Conservation (phyloP, 2,113 vertebrate genomes). For the Odontophorus gujanensis region DNA sequence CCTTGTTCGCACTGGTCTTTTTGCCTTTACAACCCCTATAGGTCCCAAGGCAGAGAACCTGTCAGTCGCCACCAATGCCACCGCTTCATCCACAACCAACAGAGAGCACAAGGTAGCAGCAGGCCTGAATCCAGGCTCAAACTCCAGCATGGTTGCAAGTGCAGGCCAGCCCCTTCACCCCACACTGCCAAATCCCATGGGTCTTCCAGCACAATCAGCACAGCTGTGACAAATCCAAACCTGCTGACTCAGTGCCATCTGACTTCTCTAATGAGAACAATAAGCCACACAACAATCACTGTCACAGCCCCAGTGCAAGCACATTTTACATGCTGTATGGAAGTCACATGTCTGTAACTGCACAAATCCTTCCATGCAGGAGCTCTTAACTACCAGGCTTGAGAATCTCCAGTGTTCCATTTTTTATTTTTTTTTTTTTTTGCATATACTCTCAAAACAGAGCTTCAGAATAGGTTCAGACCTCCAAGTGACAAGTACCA, state of each 20-base stretch:
- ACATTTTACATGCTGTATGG: not conserved
- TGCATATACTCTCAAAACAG: not conserved
- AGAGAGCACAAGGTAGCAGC: rapidly evolving
- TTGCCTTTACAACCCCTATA: no score
- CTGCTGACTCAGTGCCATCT: conserved; percentile 59
- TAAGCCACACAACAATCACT: not conserved
- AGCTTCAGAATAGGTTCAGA: not conserved
- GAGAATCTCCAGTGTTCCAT: not conserved
- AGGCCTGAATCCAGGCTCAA: not conserved
- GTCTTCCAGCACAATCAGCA: not conserved
- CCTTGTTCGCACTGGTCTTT: no score
- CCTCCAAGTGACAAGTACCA: not conserved
- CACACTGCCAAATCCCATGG: not conserved
- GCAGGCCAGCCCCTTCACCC: not conserved
- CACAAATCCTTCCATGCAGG: not conserved
- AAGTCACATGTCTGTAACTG: not conserved
- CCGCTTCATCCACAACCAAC: not conserved
- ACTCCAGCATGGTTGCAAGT: rapidly evolving
- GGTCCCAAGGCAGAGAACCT: not conserved
- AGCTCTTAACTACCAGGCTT: not conserved
- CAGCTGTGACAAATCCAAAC: not conserved
- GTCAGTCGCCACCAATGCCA: not conserved
- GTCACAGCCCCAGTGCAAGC: not conserved
- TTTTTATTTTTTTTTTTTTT: not conserved
- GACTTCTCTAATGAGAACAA: conserved; percentile 37